Percentiles rank a stretch among this genome's conserved stretches.
Conservation (phyloP, 2,888 invertebrate genomes). For the Plutella xylostella region DNA sequence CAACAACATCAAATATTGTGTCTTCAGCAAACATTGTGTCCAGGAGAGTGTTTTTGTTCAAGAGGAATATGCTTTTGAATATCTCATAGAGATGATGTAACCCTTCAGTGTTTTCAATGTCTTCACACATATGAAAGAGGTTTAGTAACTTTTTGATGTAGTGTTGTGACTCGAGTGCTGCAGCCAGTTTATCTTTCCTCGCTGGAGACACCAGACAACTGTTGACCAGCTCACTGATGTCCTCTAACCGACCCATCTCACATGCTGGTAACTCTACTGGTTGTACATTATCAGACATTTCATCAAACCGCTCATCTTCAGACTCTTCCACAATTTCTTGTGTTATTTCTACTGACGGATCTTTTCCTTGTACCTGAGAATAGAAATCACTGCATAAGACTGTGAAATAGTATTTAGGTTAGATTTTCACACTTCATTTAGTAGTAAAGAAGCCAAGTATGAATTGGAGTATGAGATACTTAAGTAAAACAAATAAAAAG, state of each 20-base stretch:
- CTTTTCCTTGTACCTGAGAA: slow-evolving; percentile 94
- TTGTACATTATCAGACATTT: slow-evolving; percentile 94
- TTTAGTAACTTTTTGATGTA: slow-evolving; percentile 96
- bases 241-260: slow-evolving; percentile 92
- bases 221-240: slow-evolving; percentile 93
- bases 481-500: no score
- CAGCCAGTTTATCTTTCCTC: slow-evolving; percentile 93
- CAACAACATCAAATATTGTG: slow-evolving; percentile 97
- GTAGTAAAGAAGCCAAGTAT: no score
- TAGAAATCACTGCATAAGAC: background rate
- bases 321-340: slow-evolving; percentile 97
- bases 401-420: no score
- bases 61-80: slow-evolving; percentile 97
- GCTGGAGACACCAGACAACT: slow-evolving; percentile 90
- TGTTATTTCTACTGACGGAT: slow-evolving; percentile 97
- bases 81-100: slow-evolving; percentile 97
- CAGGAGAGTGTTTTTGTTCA: slow-evolving; percentile 97
- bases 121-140: slow-evolving; percentile 97
- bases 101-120: slow-evolving; percentile 93
- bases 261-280: slow-evolving; percentile 96
- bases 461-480: no score
- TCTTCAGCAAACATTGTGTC: slow-evolving; percentile 98
- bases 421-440: no score
- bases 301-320: slow-evolving; percentile 97
- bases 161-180: slow-evolving; percentile 92